Percentiles rank a stretch among this genome's conserved stretches.
These are phyloP conservation scores for Sebastes iracundus DNA, from an alignment of 2,797 vertebrate species.

Conservation along the genomic window DNA sequence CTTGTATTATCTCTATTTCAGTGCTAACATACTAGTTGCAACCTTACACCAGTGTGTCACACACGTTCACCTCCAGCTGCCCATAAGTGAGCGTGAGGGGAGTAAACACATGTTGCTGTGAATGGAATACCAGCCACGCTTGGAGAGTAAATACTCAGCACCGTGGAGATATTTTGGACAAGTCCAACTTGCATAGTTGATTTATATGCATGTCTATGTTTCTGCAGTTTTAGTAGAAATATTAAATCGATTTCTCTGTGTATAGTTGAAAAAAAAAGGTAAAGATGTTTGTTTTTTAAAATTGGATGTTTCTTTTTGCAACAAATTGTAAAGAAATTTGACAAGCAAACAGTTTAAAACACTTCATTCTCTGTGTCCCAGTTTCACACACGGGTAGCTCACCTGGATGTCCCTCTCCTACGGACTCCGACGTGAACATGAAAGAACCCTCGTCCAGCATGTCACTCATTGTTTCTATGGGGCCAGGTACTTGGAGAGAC, in stretches of 20 bases:
- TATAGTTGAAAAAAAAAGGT: neutral
- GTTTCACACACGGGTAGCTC: slow-evolving; percentile 50
- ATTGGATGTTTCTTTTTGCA: neutral
- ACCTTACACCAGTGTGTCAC: slow-evolving; percentile 47
- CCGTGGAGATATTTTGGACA: slow-evolving; percentile 31
- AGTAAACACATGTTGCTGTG: slow-evolving; percentile 70
- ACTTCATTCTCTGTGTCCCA: neutral
- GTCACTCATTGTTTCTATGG: slow-evolving; percentile 84
- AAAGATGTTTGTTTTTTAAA: neutral
- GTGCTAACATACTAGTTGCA: slow-evolving; percentile 17
- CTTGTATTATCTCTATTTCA: neutral
- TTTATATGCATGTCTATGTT: neutral
- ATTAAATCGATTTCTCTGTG: neutral
- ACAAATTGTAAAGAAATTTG: neutral
- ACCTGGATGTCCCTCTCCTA: slow-evolving; percentile 99
- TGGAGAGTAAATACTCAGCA: slow-evolving; percentile 43
- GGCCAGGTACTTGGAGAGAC: slow-evolving; percentile 20
- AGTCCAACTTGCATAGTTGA: neutral
- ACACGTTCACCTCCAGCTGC: slow-evolving; percentile 29
- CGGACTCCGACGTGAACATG: slow-evolving; percentile 99
- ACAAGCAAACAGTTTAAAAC: neutral
- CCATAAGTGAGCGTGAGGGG: slow-evolving; percentile 24
- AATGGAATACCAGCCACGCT: slow-evolving; percentile 70
- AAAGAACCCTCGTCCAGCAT: slow-evolving; percentile 90
- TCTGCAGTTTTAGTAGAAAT: neutral